These are phyloP conservation scores for Ciconia nigra DNA, from an alignment of 2,797 vertebrate species.

Conservation along the genomic window DNA sequence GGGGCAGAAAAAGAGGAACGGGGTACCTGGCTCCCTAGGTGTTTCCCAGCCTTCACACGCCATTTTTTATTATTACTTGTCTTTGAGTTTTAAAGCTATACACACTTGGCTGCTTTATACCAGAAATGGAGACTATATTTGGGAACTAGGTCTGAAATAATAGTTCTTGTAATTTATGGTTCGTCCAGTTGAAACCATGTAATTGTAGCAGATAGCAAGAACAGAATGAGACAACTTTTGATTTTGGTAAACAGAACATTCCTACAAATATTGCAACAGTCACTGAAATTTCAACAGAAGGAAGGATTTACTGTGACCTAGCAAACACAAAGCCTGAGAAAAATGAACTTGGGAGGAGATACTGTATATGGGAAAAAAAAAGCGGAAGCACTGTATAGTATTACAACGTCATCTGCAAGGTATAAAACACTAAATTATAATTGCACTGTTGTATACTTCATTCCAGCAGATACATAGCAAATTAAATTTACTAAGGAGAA, in stretches of 20 bases:
- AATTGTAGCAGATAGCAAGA: neutral
- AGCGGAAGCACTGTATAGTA: neutral
- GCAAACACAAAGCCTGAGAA: neutral
- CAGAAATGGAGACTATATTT: neutral
- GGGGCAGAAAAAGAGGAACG: neutral
- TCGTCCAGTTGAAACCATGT: neutral
- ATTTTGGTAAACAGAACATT: neutral
- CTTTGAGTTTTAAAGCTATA: neutral
- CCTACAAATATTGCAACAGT: neutral
- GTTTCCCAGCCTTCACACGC: neutral
- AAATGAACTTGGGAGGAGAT: neutral
- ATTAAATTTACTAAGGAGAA: neutral
- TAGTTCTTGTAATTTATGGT: neutral
- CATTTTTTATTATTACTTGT: neutral
- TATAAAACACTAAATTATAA: neutral
- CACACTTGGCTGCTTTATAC: neutral
- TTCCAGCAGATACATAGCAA: neutral
- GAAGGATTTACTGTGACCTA: neutral
- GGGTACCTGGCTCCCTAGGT: neutral
- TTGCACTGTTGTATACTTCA: neutral
- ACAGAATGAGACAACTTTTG: neutral
- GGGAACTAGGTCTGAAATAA: neutral
- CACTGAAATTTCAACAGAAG: neutral
- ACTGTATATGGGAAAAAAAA: neutral
- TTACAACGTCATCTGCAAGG: neutral